Conservation (phyloP, 2,888 invertebrate species). For the Andrena fulva region DNA sequence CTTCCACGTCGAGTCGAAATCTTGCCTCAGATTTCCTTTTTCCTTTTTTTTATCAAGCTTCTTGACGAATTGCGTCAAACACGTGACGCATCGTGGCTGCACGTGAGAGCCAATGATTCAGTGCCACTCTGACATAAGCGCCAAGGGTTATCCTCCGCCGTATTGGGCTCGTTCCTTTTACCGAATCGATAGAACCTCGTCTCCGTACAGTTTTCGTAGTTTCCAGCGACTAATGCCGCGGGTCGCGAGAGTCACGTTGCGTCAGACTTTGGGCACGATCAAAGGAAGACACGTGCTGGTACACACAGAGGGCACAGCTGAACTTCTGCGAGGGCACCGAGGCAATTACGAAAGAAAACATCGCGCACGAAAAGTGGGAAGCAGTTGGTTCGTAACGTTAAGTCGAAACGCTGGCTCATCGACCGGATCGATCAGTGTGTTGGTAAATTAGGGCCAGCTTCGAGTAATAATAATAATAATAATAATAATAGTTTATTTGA, state of each 20-base stretch:
- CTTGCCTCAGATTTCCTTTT: not conserved
- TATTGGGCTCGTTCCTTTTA: not conserved
- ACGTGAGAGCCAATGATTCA: slow-evolving; percentile 10
- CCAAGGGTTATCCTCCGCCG: slow-evolving; percentile 4
- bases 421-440: not conserved
- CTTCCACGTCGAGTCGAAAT: slow-evolving; percentile 1
- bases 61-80: slow-evolving; percentile 8
- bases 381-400: not conserved
- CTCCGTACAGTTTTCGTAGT: slow-evolving; percentile 29
- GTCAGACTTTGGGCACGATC: slow-evolving; percentile 27
- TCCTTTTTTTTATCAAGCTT: slow-evolving; percentile 18
- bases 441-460: too few species aligned
- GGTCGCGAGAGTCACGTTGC: slow-evolving; percentile 11
- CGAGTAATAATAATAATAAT: too few species aligned
- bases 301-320: not conserved
- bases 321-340: not conserved
- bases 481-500: too few species aligned
- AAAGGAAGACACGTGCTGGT: slow-evolving; percentile 30
- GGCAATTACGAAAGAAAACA: slow-evolving; percentile 29
- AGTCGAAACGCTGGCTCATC: not conserved
- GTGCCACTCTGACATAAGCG: not conserved
- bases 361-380: not conserved
- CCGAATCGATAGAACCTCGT: not conserved
- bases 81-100: slow-evolving; percentile 14
- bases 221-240: not conserved